Conservation (phyloP, 2,888 invertebrate genomes). For the Catocala nupta region DNA sequence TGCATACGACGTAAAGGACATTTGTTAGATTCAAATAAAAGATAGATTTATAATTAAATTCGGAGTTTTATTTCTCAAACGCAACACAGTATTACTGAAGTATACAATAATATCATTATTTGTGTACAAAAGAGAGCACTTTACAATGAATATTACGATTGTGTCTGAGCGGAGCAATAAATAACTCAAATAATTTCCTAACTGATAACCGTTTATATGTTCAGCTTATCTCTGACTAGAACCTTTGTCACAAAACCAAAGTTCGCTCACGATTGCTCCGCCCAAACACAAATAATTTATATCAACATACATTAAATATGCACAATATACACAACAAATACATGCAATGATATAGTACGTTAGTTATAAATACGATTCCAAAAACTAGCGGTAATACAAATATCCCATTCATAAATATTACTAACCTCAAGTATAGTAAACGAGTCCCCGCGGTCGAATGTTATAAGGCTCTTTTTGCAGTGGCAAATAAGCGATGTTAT, state of each 20-base stretch:
- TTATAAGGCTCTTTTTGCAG: too few species aligned
- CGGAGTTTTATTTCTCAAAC: constrained; percentile 65
- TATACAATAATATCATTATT: constrained; percentile 39
- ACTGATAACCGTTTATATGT: neutral
- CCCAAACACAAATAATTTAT: constrained; percentile 37
- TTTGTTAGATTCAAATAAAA: constrained; percentile 53
- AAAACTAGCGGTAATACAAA: constrained; percentile 6
- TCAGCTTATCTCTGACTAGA: constrained; percentile 45
- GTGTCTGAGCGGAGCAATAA: constrained; percentile 38
- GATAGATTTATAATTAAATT: constrained; percentile 54
- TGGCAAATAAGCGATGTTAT: too few species aligned
- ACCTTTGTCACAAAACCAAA: constrained; percentile 43
- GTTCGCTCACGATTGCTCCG: constrained; percentile 41
- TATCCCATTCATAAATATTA: constrained; percentile 6
- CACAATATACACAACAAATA: constrained; percentile 36
- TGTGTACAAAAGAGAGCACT: constrained; percentile 52
- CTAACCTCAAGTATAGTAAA: too few species aligned
- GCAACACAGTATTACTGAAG: constrained; percentile 48
- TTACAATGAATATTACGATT: constrained; percentile 19
- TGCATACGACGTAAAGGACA: constrained; percentile 34
- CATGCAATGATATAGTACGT: constrained; percentile 30
- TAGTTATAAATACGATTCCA: constrained; percentile 13
- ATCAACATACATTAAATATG: constrained; percentile 27
- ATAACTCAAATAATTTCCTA: constrained; percentile 31
- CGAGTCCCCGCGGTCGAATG: too few species aligned